phyloP scores from a whole-genome alignment of 2,113 vertebrate species.

The Riparia riparia region DNA sequence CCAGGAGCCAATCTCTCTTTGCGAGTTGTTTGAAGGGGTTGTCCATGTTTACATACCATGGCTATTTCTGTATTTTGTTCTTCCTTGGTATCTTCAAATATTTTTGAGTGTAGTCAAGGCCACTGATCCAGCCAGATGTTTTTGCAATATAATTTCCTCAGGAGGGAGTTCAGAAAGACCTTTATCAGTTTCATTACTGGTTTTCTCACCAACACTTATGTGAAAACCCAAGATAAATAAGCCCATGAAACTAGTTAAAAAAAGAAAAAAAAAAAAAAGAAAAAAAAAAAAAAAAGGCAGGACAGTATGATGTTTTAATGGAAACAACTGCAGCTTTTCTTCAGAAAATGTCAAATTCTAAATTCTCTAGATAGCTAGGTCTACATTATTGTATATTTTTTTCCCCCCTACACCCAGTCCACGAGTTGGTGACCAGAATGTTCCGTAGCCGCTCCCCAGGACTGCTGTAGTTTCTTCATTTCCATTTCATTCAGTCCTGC shows the following conservation, averaged over 20 bases:
- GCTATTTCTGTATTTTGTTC: background rate
- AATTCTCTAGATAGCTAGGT: background rate
- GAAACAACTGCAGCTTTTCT: background rate
- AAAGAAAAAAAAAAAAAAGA: background rate
- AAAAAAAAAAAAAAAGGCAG: background rate
- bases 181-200: background rate
- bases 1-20: background rate
- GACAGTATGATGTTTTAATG: background rate
- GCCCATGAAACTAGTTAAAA: background rate
- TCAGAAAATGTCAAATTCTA: background rate
- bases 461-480: background rate
- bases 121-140: background rate
- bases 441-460: background rate
- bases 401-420: background rate
- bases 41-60: background rate
- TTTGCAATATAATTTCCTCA: conserved; percentile 9
- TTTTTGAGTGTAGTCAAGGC: background rate
- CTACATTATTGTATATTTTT: background rate
- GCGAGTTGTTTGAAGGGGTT: background rate
- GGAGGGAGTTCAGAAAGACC: background rate
- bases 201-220: background rate
- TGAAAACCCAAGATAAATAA: conserved; percentile 15
- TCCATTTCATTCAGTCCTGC: background rate
- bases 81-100: background rate
- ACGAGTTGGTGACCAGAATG: background rate